Evolutionary conservation across 2,797 vertebrate genomes (phyloP).

Genomic region (Poeciliopsis infans): DNA sequence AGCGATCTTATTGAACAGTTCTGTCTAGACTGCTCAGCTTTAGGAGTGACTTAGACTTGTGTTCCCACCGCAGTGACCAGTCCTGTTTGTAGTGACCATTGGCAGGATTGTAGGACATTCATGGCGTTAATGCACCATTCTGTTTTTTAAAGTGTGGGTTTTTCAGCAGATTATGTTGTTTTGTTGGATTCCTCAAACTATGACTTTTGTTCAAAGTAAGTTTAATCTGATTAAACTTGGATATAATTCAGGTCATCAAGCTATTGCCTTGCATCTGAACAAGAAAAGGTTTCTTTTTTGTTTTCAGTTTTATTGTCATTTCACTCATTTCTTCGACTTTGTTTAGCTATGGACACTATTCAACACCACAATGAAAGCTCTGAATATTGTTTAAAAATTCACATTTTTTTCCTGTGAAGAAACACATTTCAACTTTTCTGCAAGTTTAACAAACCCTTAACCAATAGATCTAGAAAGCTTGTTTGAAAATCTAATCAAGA

Average conservation of each 20-base stretch:
- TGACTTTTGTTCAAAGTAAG: neutral
- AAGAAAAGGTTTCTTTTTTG: neutral
- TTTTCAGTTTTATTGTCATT: neutral
- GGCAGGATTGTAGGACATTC: neutral
- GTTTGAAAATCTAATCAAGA: neutral
- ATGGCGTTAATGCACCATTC: neutral
- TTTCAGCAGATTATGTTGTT: neutral
- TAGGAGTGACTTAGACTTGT: neutral
- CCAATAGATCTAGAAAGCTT: neutral
- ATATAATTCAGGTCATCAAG: neutral
- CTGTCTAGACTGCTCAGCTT: neutral
- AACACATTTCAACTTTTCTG: neutral
- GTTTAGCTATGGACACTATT: neutral
- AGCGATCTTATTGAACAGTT: neutral
- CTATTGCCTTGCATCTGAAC: neutral
- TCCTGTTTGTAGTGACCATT: neutral
- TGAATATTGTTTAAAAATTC: neutral
- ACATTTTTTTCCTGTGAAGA: neutral
- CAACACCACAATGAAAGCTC: neutral
- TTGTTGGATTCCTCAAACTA: neutral
- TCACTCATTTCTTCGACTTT: neutral
- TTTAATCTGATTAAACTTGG: neutral
- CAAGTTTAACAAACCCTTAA: neutral
- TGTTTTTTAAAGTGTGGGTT: neutral
- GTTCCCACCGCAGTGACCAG: neutral